Evolutionary conservation across 2,113 vertebrate genomes (phyloP).

Genomic region (Dasypus novemcinctus): DNA sequence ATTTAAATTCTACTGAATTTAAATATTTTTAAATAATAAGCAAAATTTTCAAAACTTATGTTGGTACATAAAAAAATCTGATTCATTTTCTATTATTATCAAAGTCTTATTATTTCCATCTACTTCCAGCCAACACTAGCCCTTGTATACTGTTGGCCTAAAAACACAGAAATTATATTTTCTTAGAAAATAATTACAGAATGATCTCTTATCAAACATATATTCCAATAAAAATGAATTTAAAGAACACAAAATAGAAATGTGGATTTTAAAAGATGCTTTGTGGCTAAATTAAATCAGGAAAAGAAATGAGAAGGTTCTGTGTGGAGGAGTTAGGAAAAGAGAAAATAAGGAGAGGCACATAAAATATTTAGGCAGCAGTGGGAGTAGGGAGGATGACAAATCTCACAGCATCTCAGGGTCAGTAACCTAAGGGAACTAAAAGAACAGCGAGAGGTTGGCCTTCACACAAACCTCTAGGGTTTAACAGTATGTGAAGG

Average conservation of each 20-base stretch:
- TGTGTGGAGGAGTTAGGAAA: background rate
- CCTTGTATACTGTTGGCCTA: background rate
- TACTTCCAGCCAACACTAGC: background rate
- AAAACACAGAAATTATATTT: background rate
- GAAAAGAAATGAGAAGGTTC: background rate
- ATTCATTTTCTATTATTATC: background rate
- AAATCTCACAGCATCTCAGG: background rate
- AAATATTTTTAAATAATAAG: background rate
- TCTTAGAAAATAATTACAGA: background rate
- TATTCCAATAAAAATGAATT: background rate
- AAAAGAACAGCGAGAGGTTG: background rate
- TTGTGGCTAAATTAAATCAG: background rate
- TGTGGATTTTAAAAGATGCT: background rate
- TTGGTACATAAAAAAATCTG: background rate
- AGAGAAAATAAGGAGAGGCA: background rate
- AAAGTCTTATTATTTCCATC: background rate
- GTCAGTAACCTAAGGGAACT: background rate
- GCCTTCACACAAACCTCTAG: background rate
- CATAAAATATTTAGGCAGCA: background rate
- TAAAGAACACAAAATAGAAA: background rate
- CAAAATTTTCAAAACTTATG: background rate
- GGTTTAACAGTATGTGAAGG: background rate
- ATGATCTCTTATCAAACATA: background rate
- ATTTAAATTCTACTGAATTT: background rate
- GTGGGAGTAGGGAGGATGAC: background rate